Conservation (phyloP, 2,888 invertebrate genomes). For the Andricus quercusramuli region DNA sequence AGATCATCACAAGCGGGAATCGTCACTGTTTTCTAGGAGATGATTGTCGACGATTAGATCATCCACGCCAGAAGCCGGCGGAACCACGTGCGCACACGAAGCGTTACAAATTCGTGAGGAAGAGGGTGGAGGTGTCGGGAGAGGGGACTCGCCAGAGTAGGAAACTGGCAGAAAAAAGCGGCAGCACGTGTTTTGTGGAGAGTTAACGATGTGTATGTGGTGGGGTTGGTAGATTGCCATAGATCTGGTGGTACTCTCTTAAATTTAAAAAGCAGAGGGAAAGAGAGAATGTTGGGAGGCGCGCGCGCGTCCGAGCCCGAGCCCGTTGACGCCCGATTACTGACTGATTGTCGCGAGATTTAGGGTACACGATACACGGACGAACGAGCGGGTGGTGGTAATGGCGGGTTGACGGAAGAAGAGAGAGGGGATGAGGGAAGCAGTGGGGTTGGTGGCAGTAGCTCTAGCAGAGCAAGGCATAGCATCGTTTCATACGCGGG, state of each 20-base stretch:
- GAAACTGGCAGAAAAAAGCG: conserved; percentile 21
- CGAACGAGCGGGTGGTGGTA: conserved; percentile 58
- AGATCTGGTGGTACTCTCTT: conserved; percentile 34
- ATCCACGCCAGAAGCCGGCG: conserved; percentile 42
- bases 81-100: conserved; percentile 50
- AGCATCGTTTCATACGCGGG: conserved; percentile 45
- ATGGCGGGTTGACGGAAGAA: conserved; percentile 53
- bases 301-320: conserved; percentile 60
- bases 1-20: neutral
- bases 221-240: conserved; percentile 11
- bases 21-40: neutral
- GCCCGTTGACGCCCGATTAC: conserved; percentile 72
- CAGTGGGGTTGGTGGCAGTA: conserved; percentile 52
- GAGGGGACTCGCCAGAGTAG: conserved; percentile 20
- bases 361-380: conserved; percentile 65
- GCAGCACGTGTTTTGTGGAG: conserved; percentile 50
- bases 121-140: conserved; percentile 21
- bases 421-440: conserved; percentile 45
- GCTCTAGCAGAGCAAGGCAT: conserved; percentile 51
- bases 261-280: conserved; percentile 49
- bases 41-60: conserved; percentile 38
- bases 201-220: conserved; percentile 14
- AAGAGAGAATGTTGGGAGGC: conserved; percentile 44
- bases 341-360: conserved; percentile 73
- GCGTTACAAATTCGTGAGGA: conserved; percentile 42